These are phyloP conservation scores for Alosa alosa DNA, from an alignment of 2,113 vertebrate genomes.

Conservation along the genomic window DNA sequence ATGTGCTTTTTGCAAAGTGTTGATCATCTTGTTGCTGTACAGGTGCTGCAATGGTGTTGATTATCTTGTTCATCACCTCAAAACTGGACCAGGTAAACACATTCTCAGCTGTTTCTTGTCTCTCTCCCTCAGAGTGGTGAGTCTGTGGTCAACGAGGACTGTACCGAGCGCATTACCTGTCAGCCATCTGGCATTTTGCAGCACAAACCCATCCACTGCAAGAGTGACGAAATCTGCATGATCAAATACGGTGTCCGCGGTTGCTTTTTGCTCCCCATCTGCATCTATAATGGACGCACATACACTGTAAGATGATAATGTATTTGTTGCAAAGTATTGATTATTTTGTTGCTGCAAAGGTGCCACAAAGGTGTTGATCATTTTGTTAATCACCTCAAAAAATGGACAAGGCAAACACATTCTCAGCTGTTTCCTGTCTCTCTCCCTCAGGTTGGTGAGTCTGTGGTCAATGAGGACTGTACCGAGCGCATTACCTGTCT, in stretches of 20 bases:
- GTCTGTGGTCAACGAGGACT: slow-evolving; percentile 47
- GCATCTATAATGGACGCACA: too few relatives aligned
- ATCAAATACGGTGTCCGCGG: slow-evolving; percentile 41
- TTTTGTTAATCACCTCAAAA: not conserved
- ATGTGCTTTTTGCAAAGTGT: not conserved
- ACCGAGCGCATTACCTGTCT: slow-evolving; percentile 42
- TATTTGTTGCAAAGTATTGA: not conserved
- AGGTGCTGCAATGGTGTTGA: not conserved
- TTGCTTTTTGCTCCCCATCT: too few relatives aligned
- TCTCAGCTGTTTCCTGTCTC: not conserved
- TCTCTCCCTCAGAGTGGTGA: slow-evolving; percentile 45
- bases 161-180: slow-evolving; percentile 46
- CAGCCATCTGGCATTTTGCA: slow-evolving; percentile 42
- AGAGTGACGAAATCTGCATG: slow-evolving; percentile 41
- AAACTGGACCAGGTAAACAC: not conserved
- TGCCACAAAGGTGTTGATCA: not conserved
- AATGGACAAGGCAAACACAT: not conserved
- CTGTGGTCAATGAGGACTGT: slow-evolving; percentile 49
- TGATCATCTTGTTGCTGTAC: too few relatives aligned
- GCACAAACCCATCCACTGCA: slow-evolving; percentile 42
- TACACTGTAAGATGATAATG: not conserved
- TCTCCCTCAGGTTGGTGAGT: slow-evolving; percentile 45
- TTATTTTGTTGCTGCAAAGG: too few relatives aligned
- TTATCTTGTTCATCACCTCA: not conserved
- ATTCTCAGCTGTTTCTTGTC: not conserved